phyloP scores from a whole-genome alignment of 1,140 invertebrate genomes.

The Drosophila paulistorum region DNA sequence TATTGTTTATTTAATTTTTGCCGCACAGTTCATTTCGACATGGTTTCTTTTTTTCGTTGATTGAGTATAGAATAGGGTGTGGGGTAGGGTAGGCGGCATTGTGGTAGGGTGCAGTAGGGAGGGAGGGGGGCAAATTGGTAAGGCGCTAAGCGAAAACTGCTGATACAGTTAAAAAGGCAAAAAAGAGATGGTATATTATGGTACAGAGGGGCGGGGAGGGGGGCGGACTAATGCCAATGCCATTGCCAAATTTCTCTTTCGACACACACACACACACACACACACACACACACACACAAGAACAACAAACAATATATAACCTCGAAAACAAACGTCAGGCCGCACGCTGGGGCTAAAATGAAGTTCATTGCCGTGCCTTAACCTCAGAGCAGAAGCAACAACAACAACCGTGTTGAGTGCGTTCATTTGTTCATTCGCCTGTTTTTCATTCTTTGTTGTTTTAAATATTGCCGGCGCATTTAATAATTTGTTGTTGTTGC shows the following conservation, averaged over 20 bases:
- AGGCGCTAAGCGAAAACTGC: constrained; percentile 59
- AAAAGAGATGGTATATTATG: background rate
- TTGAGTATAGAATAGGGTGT: constrained; percentile 30
- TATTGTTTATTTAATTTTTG: constrained; percentile 71
- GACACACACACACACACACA: background rate
- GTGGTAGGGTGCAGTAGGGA: background rate
- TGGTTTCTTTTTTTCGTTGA: background rate
- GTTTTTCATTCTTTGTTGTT: constrained; percentile 27
- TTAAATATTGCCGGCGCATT: background rate
- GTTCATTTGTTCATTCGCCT: constrained; percentile 33
- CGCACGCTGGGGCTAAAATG: constrained; percentile 19
- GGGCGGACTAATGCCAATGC: constrained; percentile 43
- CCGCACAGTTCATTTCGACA: constrained; percentile 34
- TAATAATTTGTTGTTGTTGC: constrained; percentile 6
- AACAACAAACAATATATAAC: constrained; percentile 45
- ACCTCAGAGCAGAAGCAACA: constrained; percentile 39
- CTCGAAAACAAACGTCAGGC: constrained; percentile 69
- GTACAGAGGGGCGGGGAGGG: background rate
- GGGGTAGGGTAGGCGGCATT: background rate
- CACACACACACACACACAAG: background rate
- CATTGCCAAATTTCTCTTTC: constrained; percentile 46
- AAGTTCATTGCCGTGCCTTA: constrained; percentile 78
- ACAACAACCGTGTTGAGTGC: background rate
- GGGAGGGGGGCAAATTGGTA: background rate
- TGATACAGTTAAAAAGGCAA: constrained; percentile 34